phyloP scores from a whole-genome alignment of 2,888 invertebrate genomes.

The Crepidodera aurea region DNA sequence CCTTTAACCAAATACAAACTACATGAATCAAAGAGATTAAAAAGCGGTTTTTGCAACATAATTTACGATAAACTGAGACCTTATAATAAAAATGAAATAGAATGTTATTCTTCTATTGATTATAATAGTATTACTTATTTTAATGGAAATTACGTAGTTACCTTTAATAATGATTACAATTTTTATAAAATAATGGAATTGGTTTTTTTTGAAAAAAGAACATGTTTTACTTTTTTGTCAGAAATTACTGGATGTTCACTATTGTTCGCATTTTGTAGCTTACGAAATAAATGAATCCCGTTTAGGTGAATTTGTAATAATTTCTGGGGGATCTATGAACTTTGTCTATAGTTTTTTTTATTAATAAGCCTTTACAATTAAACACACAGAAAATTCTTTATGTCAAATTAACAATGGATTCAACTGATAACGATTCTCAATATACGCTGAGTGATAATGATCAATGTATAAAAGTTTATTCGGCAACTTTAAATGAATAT shows the following conservation, averaged over 20 bases:
- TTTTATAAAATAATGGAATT: slow-evolving; percentile 11
- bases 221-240: slow-evolving; percentile 14
- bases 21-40: background rate
- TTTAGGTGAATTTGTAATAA: slow-evolving; percentile 19
- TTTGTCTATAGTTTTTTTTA: too few relatives aligned
- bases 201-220: slow-evolving; percentile 17
- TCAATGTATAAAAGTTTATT: background rate
- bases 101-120: background rate
- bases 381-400: background rate
- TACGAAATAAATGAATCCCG: slow-evolving; percentile 14
- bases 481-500: slow-evolving; percentile 7
- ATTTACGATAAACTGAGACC: slow-evolving; percentile 6
- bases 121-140: slow-evolving; percentile 7
- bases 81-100: slow-evolving; percentile 1
- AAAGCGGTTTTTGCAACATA: slow-evolving; percentile 4
- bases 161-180: background rate
- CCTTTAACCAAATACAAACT: slow-evolving; percentile 1
- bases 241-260: slow-evolving; percentile 2
- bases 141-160: slow-evolving; percentile 2
- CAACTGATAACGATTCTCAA: slow-evolving; percentile 10
- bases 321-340: too few relatives aligned
- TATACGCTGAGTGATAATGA: slow-evolving; percentile 4
- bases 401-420: background rate
- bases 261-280: slow-evolving; percentile 18
- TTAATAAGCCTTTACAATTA: too few relatives aligned